Conservation (phyloP, 2,113 vertebrate genomes). For the Phalacrocorax pelagicus region DNA sequence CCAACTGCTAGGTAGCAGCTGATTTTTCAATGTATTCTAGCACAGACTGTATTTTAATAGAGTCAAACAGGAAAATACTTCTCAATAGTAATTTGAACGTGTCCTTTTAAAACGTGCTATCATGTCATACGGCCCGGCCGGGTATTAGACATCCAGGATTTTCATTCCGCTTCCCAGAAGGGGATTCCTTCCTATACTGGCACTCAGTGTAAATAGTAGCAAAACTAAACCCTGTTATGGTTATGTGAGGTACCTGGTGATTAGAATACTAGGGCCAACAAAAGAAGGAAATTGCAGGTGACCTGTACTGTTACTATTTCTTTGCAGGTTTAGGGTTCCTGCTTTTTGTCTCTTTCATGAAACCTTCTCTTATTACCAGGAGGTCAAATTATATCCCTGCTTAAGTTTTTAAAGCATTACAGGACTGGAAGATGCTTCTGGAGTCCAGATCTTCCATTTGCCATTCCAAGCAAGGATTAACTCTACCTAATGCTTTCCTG, state of each 20-base stretch:
- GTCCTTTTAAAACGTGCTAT: background rate
- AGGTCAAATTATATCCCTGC: background rate
- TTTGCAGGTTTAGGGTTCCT: background rate
- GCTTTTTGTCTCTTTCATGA: background rate
- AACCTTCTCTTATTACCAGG: background rate
- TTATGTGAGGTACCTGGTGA: background rate
- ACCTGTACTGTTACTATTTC: background rate
- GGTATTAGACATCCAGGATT: background rate
- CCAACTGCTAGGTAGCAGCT: background rate
- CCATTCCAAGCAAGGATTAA: background rate
- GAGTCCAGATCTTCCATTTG: background rate
- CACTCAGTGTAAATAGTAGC: background rate
- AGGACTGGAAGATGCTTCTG: background rate
- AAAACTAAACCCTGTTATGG: background rate
- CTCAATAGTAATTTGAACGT: background rate
- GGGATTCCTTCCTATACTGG: background rate
- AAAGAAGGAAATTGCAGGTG: background rate
- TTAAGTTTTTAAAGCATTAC: background rate
- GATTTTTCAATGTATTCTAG: background rate
- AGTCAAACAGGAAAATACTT: background rate
- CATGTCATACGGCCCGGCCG: background rate
- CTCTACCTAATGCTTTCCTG: background rate
- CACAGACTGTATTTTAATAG: background rate
- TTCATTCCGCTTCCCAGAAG: background rate
- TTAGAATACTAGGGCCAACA: background rate